Evolutionary conservation across 2,888 invertebrate species (phyloP), one percentile per base, ranked within the genome.

Genomic region (Ichneumon xanthorius): DNA sequence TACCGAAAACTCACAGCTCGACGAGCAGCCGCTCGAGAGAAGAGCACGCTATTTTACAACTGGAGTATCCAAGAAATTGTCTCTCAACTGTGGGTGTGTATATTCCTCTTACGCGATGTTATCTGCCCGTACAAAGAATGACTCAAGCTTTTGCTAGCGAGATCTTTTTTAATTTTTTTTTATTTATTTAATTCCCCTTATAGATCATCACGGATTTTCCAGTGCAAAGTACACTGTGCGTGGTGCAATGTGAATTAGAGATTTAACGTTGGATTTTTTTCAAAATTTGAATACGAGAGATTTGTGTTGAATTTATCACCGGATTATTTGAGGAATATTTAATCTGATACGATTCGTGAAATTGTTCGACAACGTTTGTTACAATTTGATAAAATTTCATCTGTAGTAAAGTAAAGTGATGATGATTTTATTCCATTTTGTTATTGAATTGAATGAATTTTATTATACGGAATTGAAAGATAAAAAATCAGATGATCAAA

Each of bases 41-140:
- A 76, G 68, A 77, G 63, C 80, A 58, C 55, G 84, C 65, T 78
- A 78, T 85, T 85, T 81, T 79, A 81, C 85, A 79, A 78, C 67
- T 81, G 40, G 77, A 75, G 55, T 73, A 73, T 73, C 80, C 75
- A 19, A 79, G 85, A 85, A 85, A 78, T 81, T 78, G 45, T 67
- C 80, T 55, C 67, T 55, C 65, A 5, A 9, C 58, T 26, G 65
- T 40, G 67, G 16, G 65, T 40, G 68, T 85, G 48, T 65, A 61
- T 70, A 61, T 14, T 84, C 72, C 80, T 63, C 72, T 72, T 73
- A 63, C 19, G 53, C 68, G 68, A 61, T 81, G 76, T 85, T 85
- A 85, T 85, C 73, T 48, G 67, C 78, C 53, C 55, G 53, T 45
- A 19, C 78, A 85, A 85, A 78, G 45, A 81, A 73, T 78, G 68